Base-by-base conservation (phyloP, 2,113 vertebrate species). In the Plotosus lineatus region DNA sequence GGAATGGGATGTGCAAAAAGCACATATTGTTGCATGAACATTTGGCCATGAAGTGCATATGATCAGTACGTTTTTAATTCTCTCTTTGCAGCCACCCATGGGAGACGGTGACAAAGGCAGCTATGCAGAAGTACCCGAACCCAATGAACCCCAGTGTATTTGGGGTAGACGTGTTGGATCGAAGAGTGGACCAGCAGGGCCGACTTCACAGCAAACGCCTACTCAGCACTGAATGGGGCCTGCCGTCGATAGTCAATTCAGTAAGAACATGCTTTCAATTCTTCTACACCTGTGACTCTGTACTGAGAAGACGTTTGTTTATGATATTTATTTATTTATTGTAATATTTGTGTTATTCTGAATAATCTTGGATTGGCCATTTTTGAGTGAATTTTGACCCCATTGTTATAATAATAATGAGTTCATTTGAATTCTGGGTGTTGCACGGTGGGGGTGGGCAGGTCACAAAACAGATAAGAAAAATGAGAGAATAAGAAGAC, bases 61-160 rank as follows among this genome's bases (percentile, higher is more conserved):
- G 21, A 63, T 21, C 17, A 63, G 28, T 7, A 44, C 58, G 9
- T 81, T 68, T 85, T 63, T 66, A 83, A 76, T 50, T 14, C 56
- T 14, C 73, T 77, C 36, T 61, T 21, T 42, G 46, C 87, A 99
- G 98, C 77, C 98, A 99, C 86, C 98, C 97, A 3, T 99, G 98
- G 98, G 96, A 99, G 80, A 99, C 93, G 0, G 98, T 99, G 15
- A 98, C 94, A 4, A 97, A 95, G 3, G 98, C 98, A 23, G 98
- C 98, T 0, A 99, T 99, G 98, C 95, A 96, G 92, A 99, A 99
- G 44, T 99, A 99, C 71, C 98, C 98, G 0, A 99, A 99, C 53
- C 98, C 98, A 8, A 98, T 99, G 97, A 99, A 98, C 88, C 95
- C 98, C 0, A 96, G 90, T 0, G 98, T 99, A 88, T 93, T 98